These are phyloP conservation scores for Auanema freiburgensis DNA, from an alignment of 2,888 invertebrate genomes.

Conservation along the genomic window DNA sequence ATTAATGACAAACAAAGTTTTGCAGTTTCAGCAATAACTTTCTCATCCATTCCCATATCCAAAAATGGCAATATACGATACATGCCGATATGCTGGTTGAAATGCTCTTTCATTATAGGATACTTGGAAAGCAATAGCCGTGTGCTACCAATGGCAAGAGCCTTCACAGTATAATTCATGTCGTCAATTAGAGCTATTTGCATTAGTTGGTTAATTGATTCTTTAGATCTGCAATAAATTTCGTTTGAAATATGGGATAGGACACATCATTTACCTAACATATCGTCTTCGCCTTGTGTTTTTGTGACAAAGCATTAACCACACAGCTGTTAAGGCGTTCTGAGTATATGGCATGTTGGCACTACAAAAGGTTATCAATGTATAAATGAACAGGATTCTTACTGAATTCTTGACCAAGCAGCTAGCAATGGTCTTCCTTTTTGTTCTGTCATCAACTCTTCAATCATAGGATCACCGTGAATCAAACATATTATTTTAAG, in stretches of 20 bases:
- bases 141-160: background rate
- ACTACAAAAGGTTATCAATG: background rate
- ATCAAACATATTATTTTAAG: conserved; percentile 1
- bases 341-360: conserved; percentile 2
- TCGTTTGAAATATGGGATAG: background rate
- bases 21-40: background rate
- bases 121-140: background rate
- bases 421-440: background rate
- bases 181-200: background rate
- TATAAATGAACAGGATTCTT: no score
- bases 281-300: background rate
- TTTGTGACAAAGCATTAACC: background rate
- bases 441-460: background rate
- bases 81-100: background rate
- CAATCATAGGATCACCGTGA: background rate
- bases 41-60: background rate
- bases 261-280: background rate
- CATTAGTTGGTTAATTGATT: background rate
- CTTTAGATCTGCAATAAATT: conserved; percentile 1
- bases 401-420: background rate
- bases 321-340: conserved; percentile 1
- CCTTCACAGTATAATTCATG: conserved; percentile 2
- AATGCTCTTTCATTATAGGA: background rate
- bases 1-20: background rate
- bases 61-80: background rate